These are phyloP conservation scores for Molothrus aeneus DNA, from an alignment of 2,797 vertebrate species.

Conservation along the genomic window DNA sequence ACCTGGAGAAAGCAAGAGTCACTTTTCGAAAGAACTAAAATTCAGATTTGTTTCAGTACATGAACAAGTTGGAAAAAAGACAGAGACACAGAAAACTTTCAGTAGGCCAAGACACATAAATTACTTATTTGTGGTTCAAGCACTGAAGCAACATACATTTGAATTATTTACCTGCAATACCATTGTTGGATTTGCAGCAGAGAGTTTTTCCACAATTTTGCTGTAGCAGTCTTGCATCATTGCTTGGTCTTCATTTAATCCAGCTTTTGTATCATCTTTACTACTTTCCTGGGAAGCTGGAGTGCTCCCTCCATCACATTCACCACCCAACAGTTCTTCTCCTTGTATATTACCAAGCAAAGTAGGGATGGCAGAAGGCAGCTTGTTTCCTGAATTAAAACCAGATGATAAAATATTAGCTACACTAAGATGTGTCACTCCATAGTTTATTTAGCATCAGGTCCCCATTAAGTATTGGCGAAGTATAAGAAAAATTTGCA, in stretches of 20 bases:
- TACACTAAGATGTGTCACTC: background rate
- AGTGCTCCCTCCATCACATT: slow-evolving; percentile 85
- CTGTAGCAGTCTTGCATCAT: slow-evolving; percentile 99
- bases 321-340: slow-evolving; percentile 84
- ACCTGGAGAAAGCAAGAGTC: slow-evolving; percentile 76
- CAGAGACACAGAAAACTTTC: background rate
- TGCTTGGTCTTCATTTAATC: slow-evolving; percentile 94
- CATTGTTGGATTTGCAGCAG: slow-evolving; percentile 96
- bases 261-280: slow-evolving; percentile 85
- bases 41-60: background rate
- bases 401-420: background rate
- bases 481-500: background rate
- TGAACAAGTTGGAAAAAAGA: background rate
- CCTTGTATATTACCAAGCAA: slow-evolving; percentile 93
- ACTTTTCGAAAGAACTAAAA: background rate
- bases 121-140: rapidly evolving
- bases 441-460: background rate
- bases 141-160: background rate
- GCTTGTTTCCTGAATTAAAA: slow-evolving; percentile 83
- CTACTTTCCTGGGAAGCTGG: slow-evolving; percentile 85
- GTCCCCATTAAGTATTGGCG: background rate
- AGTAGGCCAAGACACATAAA: background rate
- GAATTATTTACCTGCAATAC: slow-evolving; percentile 88
- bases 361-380: slow-evolving; percentile 92
- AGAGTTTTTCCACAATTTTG: slow-evolving; percentile 97